Evolutionary conservation across 2,888 invertebrate genomes (phyloP), one percentile per base, ranked within the genome.

Genomic region (Oligia fasciuncula): DNA sequence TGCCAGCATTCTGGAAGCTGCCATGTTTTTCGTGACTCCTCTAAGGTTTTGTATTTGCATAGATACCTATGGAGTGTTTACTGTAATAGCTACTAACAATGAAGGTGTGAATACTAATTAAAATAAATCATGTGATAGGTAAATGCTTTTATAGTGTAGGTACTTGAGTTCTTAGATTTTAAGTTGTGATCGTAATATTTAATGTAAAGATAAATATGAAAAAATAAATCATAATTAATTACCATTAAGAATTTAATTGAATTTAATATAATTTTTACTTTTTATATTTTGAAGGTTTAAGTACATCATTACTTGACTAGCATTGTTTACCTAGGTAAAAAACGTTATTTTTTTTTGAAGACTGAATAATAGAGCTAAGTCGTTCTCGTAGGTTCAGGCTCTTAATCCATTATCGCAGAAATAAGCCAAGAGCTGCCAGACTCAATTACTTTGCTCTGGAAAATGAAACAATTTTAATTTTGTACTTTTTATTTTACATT

Each of bases 401-500:
- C 43, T 46, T 4, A 54, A 77, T 69, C 29, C 4, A 54, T 19
- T 51, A 43, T 60, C 43, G 9, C 29, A 57, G 29, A 57, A 79
- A 40, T 71, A 71, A 51, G 23, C 29, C 65, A 17, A 79, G 4
- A 49, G 69, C 35, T 54, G 19, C 14, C 35, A 54, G 17, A n/a
- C 13, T 60, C 1, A 40, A 43, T 49, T 9, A 62, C 77, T 19
- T 17, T n/a, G 4, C 23, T 3, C 19, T 23, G 3, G 35, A 66
- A 79, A 79, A 71, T 60, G 5, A 57, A 60, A 43, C 5, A 65
- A n/a, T 40, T 23, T 54, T 29, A 76, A 35, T 65, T 43, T 13
- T 23, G 13, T 51, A 57, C 2, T 2, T 72, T 72, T 35, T 40
- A 40, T 19, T 65, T 40, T 9, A 40, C 19, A 19, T n/a, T n/a